A percentile compares a stretch with the other conserved stretches of the same genome.
Conservation (phyloP, 37 sponge, comb jelly and placozoan genomes). For the Spongilla lacustris region DNA sequence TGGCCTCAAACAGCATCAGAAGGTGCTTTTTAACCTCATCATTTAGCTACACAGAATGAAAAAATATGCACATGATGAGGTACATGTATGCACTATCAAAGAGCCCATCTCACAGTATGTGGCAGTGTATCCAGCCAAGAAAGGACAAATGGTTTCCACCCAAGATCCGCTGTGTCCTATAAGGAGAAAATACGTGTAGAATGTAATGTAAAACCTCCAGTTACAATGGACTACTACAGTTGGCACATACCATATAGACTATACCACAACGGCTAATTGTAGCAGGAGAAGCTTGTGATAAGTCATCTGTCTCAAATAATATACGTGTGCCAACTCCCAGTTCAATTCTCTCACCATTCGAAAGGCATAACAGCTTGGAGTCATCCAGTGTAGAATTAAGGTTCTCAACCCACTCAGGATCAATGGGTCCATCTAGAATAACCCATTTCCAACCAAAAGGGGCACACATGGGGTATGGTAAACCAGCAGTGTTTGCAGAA, state of each 20-base stretch:
- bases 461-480: conserved; percentile 23
- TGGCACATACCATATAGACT: conserved; percentile 74
- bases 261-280: conserved; percentile 83
- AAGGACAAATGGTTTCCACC: conserved; percentile 77
- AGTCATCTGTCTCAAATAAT: conserved; percentile 75
- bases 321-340: conserved; percentile 63
- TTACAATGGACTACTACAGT: neutral
- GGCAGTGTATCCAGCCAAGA: conserved; percentile 71
- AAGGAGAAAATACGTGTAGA: neutral
- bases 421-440: conserved; percentile 82
- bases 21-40: conserved; percentile 35
- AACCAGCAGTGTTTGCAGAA: neutral
- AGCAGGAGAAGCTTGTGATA: conserved; percentile 73
- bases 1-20: conserved; percentile 36
- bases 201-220: neutral
- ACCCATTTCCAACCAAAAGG: conserved; percentile 77
- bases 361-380: conserved; percentile 72
- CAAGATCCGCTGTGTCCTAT: conserved; percentile 49
- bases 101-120: neutral
- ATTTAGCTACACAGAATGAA: conserved; percentile 33
- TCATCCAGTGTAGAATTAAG: conserved; percentile 84
- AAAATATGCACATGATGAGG: neutral
- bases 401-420: conserved; percentile 85
- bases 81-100: neutral
- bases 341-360: conserved; percentile 70